These are phyloP conservation scores for Oscheius sp. DNA, from an alignment of 1,140 invertebrate species.

Conservation along the genomic window DNA sequence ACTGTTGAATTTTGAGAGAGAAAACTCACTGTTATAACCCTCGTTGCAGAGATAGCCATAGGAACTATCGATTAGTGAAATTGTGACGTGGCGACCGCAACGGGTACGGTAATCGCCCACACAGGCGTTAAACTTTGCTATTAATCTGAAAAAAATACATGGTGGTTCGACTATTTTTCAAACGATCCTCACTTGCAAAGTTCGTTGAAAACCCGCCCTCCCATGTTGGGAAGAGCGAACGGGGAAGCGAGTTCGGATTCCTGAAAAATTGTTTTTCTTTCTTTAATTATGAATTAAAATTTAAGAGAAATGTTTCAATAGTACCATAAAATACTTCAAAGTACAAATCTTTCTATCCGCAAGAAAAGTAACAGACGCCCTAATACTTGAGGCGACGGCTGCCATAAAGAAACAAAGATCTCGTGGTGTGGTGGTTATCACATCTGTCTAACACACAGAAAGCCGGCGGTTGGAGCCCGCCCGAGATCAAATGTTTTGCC, in stretches of 20 bases:
- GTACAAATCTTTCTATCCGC: too few relatives aligned
- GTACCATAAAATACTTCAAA: too few relatives aligned
- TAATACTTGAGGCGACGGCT: too few relatives aligned
- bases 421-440: too few relatives aligned
- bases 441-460: too few relatives aligned
- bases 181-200: slow-evolving; percentile 48
- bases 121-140: slow-evolving; percentile 55
- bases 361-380: too few relatives aligned
- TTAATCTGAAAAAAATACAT: slow-evolving; percentile 48
- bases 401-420: too few relatives aligned
- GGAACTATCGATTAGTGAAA: slow-evolving; percentile 56
- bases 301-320: neutral
- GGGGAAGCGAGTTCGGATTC: slow-evolving; percentile 53
- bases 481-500: too few relatives aligned
- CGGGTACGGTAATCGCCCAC: slow-evolving; percentile 44
- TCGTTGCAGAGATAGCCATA: slow-evolving; percentile 61
- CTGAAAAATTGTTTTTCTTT: slow-evolving; percentile 29
- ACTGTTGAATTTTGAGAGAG: too few relatives aligned
- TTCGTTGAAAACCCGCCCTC: slow-evolving; percentile 57
- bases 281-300: too few relatives aligned
- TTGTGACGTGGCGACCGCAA: slow-evolving; percentile 58
- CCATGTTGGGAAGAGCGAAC: slow-evolving; percentile 56
- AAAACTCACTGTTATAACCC: slow-evolving; percentile 57
- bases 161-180: slow-evolving; percentile 20
- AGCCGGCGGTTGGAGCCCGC: too few relatives aligned